These are phyloP conservation scores for Leptopilina syphax DNA, from an alignment of 2,888 invertebrate genomes.

Conservation along the genomic window DNA sequence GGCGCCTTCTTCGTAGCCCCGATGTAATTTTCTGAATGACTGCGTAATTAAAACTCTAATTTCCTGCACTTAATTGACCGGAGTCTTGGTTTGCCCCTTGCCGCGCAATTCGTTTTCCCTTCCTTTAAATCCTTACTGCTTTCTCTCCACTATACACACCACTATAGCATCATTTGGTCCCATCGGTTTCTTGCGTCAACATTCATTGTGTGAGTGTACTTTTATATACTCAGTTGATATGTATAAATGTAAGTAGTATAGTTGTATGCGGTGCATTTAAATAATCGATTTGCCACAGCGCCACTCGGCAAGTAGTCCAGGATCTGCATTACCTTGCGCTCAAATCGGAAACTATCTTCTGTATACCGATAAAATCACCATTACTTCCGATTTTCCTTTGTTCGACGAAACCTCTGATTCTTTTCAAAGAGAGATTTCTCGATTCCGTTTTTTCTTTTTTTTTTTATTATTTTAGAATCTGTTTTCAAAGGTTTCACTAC, in stretches of 20 bases:
- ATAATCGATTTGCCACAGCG: constrained; percentile 51
- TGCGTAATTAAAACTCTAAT: constrained; percentile 77
- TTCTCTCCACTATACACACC: no score
- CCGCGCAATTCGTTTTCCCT: constrained; percentile 47
- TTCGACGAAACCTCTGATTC: not conserved
- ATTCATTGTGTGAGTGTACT: constrained; percentile 50
- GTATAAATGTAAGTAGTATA: not conserved
- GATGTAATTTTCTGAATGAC: constrained; percentile 77
- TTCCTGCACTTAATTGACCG: constrained; percentile 77
- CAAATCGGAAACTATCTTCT: constrained; percentile 19
- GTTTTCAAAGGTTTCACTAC: not conserved
- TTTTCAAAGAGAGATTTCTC: not conserved
- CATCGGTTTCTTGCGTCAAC: constrained; percentile 49
- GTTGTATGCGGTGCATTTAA: constrained; percentile 45
- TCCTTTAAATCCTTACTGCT: constrained; percentile 12
- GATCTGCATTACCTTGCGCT: constrained; percentile 18
- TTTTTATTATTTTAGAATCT: not conserved
- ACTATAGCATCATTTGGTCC: constrained; percentile 41
- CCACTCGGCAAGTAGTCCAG: constrained; percentile 5
- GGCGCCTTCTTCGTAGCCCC: constrained; percentile 73
- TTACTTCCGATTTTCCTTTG: constrained; percentile 11
- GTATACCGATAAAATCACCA: constrained; percentile 8
- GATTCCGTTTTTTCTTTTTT: no score
- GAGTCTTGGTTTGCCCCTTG: constrained; percentile 70
- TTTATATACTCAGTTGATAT: not conserved